A percentile compares a stretch with the other conserved stretches of the same genome.
Evolutionary conservation across 2,797 vertebrate species (phyloP).

Genomic region (Capromys pilorides): DNA sequence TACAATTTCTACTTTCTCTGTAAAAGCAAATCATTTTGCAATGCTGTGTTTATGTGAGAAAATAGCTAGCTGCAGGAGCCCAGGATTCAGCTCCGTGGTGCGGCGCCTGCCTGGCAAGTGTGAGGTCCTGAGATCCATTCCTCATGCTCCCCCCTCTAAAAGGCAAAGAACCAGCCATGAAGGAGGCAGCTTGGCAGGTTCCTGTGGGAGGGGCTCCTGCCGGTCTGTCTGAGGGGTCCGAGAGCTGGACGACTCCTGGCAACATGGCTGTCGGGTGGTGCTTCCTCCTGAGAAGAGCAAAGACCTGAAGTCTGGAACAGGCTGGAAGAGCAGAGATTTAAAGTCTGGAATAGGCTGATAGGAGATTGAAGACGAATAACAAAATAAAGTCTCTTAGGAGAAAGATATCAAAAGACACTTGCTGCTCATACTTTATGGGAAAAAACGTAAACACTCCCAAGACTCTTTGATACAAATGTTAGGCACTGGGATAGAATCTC

Average conservation of each 20-base stretch:
- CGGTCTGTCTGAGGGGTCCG: not conserved
- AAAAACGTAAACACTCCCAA: not conserved
- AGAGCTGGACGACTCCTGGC: not conserved
- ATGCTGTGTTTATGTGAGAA: conserved; percentile 20
- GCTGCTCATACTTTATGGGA: not conserved
- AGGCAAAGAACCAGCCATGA: not conserved
- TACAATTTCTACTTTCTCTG: not conserved
- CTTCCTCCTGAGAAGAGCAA: not conserved
- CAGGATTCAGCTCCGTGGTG: no score
- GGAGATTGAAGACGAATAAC: not conserved
- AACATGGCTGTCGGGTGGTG: not conserved
- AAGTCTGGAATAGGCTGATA: not conserved
- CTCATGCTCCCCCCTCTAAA: no score
- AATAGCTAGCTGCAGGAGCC: not conserved
- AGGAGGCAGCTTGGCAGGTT: not conserved
- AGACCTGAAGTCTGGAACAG: not conserved
- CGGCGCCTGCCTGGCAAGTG: no score
- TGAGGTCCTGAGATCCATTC: no score
- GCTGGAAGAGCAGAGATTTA: not conserved
- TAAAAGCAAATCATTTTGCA: conserved; percentile 9
- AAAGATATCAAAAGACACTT: not conserved
- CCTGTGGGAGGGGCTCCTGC: not conserved
- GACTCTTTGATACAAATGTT: conserved; percentile 14
- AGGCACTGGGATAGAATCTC: not conserved
- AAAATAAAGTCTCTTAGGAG: conserved; percentile 27